Evolutionary conservation across 2,888 invertebrate species (phyloP).

Genomic region (Mesorhabditis spiculigera): DNA sequence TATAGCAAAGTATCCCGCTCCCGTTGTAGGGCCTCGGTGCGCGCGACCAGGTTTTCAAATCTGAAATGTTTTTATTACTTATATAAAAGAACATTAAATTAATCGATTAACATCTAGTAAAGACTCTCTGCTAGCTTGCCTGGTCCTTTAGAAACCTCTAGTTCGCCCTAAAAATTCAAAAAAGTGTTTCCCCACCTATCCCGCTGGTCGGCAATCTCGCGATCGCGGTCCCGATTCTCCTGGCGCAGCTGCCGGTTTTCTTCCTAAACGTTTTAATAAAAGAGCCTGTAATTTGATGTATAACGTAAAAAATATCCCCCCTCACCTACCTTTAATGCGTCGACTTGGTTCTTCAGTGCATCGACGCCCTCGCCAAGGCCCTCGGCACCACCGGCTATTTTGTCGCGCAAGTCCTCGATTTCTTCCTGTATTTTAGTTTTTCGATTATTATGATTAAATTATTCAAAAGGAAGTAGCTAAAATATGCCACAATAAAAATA

Average conservation of each 20-base stretch:
- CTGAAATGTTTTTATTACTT: constrained; percentile 12
- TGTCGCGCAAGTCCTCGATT: constrained; percentile 43
- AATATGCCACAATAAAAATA: too few species aligned
- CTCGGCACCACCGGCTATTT: constrained; percentile 45
- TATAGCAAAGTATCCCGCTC: constrained; percentile 42
- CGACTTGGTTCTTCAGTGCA: constrained; percentile 8
- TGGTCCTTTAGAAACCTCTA: neutral
- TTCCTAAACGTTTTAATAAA: constrained; percentile 28
- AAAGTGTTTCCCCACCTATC: constrained; percentile 22
- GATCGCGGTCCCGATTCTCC: constrained; percentile 47
- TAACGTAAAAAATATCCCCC: neutral
- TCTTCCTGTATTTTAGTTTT: constrained; percentile 34
- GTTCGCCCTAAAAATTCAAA: neutral
- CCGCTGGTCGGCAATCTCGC: constrained; percentile 51
- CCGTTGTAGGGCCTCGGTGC: constrained; percentile 38
- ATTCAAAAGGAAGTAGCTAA: neutral
- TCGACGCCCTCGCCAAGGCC: constrained; percentile 1
- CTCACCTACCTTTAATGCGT: constrained; percentile 15
- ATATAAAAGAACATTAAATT: neutral
- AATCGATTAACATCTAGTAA: neutral
- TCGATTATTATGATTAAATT: neutral
- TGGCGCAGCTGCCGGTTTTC: constrained; percentile 53
- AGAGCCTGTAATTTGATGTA: neutral
- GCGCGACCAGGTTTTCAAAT: constrained; percentile 41
- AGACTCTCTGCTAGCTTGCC: neutral